Percentiles rank a stretch among this genome's conserved stretches.
phyloP scores from a whole-genome alignment of 1,140 invertebrate species.

The Pseudomyrmex cubaensis region DNA sequence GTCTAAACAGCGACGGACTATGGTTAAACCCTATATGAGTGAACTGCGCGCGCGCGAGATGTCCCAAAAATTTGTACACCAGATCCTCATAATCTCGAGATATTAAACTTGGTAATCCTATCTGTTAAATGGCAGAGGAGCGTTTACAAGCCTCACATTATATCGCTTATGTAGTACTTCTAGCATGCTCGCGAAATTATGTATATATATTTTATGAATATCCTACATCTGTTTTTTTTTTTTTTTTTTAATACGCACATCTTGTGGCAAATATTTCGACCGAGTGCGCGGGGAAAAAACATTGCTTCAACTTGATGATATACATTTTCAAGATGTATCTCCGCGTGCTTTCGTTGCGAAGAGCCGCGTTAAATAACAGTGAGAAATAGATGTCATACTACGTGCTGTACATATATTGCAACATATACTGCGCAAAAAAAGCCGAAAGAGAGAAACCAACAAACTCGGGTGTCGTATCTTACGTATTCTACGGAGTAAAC shows the following conservation, averaged over 20 bases:
- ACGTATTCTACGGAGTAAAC: slow-evolving; percentile 4
- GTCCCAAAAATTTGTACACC: slow-evolving; percentile 17
- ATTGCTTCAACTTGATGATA: background rate
- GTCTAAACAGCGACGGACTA: slow-evolving; percentile 7
- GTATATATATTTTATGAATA: background rate
- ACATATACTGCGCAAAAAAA: background rate
- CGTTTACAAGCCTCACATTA: too few relatives aligned
- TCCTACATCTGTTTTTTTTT: too few relatives aligned
- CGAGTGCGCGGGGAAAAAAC: too few relatives aligned
- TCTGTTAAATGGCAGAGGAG: background rate
- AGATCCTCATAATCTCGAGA: background rate
- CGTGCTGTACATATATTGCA: background rate
- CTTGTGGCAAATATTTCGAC: too few relatives aligned
- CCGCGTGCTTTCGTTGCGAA: background rate
- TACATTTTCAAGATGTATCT: background rate
- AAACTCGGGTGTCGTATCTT: slow-evolving; percentile 23
- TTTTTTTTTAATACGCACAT: too few relatives aligned
- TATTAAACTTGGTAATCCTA: background rate
- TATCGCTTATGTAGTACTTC: background rate
- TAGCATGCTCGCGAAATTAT: too few relatives aligned
- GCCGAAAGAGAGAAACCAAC: background rate
- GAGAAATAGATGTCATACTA: background rate
- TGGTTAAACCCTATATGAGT: background rate
- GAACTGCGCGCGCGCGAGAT: background rate
- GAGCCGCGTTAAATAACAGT: background rate